These are phyloP conservation scores for Pluvialis apricaria DNA, from an alignment of 2,113 vertebrate genomes.

Conservation along the genomic window DNA sequence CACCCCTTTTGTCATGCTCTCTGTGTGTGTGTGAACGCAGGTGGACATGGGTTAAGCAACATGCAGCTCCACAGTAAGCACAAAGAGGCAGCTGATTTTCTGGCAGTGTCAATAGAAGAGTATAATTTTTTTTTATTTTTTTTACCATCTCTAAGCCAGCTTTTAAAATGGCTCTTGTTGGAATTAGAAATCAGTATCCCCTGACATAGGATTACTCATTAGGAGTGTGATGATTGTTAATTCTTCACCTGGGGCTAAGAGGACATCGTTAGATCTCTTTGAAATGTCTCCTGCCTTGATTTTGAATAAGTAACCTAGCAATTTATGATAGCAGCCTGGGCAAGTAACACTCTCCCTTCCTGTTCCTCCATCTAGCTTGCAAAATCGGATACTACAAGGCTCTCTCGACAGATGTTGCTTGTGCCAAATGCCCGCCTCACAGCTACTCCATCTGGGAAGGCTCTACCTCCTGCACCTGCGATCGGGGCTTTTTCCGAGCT, in stretches of 20 bases:
- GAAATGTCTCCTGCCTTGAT: conserved; percentile 30
- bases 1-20: neutral
- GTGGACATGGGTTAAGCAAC: conserved; percentile 32
- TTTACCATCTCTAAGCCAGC: neutral
- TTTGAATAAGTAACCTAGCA: conserved; percentile 24
- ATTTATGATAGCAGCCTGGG: neutral
- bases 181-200: conserved; percentile 41
- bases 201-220: conserved; percentile 5
- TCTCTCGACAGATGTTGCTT: conserved; percentile 85
- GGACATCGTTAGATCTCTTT: conserved; percentile 44
- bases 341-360: conserved; percentile 29
- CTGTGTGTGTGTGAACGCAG: conserved; percentile 20
- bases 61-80: neutral
- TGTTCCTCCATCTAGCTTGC: conserved; percentile 79
- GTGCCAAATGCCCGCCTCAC: conserved; percentile 92
- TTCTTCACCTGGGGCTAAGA: conserved; percentile 36
- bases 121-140: neutral
- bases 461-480: conserved; percentile 91
- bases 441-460: conserved; percentile 95
- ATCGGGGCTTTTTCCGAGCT: conserved; percentile 91
- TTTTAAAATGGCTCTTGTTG: conserved; percentile 37
- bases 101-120: neutral
- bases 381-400: conserved; percentile 96
- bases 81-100: conserved; percentile 53
- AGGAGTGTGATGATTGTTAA: conserved; percentile 7